Evolutionary conservation across 1,140 invertebrate species (phyloP).

Genomic region (Oncopodura yosiiana): DNA sequence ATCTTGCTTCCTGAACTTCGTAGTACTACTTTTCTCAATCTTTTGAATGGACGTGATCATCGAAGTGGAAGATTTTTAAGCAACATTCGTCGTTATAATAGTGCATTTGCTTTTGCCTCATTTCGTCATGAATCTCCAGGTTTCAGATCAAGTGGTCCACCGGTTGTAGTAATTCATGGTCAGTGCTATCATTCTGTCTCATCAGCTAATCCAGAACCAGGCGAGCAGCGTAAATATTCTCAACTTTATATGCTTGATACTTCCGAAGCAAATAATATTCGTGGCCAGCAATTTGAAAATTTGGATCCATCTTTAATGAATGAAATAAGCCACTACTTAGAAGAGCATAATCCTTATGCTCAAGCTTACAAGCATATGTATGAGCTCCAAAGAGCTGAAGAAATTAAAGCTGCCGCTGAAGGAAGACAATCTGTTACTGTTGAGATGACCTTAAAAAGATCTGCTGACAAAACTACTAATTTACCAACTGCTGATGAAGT

Average conservation of each 20-base stretch:
- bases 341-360: conserved; percentile 31
- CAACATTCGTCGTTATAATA: conserved; percentile 42
- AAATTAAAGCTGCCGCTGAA: conserved; percentile 11
- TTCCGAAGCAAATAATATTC: too few species aligned
- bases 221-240: conserved; percentile 25
- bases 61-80: conserved; percentile 39
- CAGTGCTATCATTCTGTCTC: conserved; percentile 36
- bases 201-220: conserved; percentile 11
- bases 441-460: conserved; percentile 26
- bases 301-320: too few species aligned
- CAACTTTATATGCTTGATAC: too few species aligned
- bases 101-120: conserved; percentile 41
- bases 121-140: conserved; percentile 39
- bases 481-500: conserved; percentile 19
- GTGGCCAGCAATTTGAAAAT: too few species aligned
- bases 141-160: too few species aligned
- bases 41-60: conserved; percentile 32
- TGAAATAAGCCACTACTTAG: too few species aligned
- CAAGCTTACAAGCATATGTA: conserved; percentile 32
- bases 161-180: conserved; percentile 38
- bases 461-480: conserved; percentile 26
- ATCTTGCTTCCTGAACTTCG: conserved; percentile 34
- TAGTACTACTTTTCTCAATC: conserved; percentile 31
- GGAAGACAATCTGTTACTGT: not conserved
- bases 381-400: conserved; percentile 28